Conservation (phyloP, 1,140 invertebrate species). For the Zelostemma sp. region DNA sequence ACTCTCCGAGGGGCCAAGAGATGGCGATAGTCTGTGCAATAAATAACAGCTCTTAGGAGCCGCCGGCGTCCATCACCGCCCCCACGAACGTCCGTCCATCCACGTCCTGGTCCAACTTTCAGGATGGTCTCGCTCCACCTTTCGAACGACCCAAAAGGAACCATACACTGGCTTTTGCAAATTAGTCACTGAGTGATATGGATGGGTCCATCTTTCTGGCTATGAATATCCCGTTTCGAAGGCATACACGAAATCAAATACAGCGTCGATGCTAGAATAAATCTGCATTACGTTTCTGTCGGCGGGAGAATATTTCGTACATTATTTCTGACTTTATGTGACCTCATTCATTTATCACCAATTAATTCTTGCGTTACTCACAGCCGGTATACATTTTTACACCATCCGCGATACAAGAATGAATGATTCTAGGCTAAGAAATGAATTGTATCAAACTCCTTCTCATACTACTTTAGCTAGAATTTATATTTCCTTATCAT, state of each 20-base stretch:
- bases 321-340: background rate
- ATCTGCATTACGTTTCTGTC: background rate
- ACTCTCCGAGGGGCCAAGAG: constrained; percentile 36
- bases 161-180: constrained; percentile 41
- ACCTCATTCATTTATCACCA: too few relatives aligned
- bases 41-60: constrained; percentile 58
- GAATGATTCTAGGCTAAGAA: too few relatives aligned
- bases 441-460: too few relatives aligned
- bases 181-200: constrained; percentile 61
- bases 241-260: constrained; percentile 53
- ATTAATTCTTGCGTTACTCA: too few relatives aligned
- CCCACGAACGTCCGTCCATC: constrained; percentile 51
- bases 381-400: too few relatives aligned
- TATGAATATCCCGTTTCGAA: constrained; percentile 51
- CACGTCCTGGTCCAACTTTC: constrained; percentile 28
- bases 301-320: background rate
- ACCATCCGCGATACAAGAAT: too few relatives aligned
- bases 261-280: constrained; percentile 7
- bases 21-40: constrained; percentile 52
- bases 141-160: constrained; percentile 25
- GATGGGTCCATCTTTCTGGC: constrained; percentile 42
- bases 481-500: too few relatives aligned
- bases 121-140: constrained; percentile 34
- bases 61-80: constrained; percentile 62
- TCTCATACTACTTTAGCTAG: too few relatives aligned